Percentiles rank a stretch among this genome's conserved stretches.
These are phyloP conservation scores for Falco columbarius DNA, from an alignment of 2,797 vertebrate genomes.

Conservation along the genomic window DNA sequence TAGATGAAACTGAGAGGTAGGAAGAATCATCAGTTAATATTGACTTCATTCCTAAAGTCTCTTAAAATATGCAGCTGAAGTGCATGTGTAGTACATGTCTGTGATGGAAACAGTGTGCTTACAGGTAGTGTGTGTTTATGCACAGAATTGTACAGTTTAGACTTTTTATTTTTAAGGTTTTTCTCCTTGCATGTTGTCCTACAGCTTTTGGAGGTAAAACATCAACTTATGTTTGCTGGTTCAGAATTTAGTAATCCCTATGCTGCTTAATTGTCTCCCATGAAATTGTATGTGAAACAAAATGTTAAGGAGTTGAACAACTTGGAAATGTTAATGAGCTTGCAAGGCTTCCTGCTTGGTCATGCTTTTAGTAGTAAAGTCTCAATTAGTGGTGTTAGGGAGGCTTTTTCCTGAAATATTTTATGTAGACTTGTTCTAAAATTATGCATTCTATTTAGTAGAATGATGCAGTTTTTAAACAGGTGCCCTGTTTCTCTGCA, in stretches of 20 bases:
- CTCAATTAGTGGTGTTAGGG: not conserved
- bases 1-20: conserved; percentile 55
- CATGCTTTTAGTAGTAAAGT: not conserved
- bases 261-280: not conserved
- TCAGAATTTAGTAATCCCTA: not conserved
- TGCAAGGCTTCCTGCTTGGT: not conserved
- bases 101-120: not conserved
- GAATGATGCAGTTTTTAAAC: not conserved
- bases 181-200: not conserved
- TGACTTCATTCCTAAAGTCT: not conserved
- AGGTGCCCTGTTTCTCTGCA: not conserved
- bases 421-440: not conserved
- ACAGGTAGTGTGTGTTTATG: not conserved
- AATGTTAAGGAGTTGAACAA: not conserved
- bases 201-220: not conserved
- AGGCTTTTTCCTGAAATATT: not conserved
- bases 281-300: not conserved
- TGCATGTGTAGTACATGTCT: not conserved
- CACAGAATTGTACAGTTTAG: not conserved
- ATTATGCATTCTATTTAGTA: not conserved
- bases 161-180: not conserved
- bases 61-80: not conserved
- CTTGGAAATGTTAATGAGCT: not conserved
- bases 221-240: not conserved
- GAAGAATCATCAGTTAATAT: not conserved